These are phyloP conservation scores for Sinohyriopsis cumingii DNA, from an alignment of 2,888 invertebrate genomes.

Conservation along the genomic window DNA sequence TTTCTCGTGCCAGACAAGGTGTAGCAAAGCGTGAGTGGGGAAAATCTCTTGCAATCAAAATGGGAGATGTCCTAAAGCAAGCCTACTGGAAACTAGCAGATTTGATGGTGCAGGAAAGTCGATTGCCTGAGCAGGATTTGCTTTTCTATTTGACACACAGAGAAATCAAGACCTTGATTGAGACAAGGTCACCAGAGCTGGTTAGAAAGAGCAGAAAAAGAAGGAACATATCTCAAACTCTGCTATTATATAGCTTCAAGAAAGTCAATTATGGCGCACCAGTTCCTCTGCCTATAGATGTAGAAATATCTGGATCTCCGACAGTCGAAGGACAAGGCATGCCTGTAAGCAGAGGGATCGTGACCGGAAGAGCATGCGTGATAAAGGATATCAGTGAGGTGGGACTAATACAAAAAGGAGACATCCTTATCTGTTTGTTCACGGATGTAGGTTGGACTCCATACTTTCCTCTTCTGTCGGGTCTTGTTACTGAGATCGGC, in stretches of 20 bases:
- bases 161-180: constrained; percentile 78
- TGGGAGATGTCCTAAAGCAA: constrained; percentile 76
- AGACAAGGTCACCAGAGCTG: constrained; percentile 74
- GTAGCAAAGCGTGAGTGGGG: constrained; percentile 80
- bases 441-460: constrained; percentile 90
- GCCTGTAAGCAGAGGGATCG: constrained; percentile 81
- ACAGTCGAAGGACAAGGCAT: constrained; percentile 74
- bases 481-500: constrained; percentile 86
- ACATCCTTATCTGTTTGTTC: constrained; percentile 82
- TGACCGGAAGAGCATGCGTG: constrained; percentile 82
- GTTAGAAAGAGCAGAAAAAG: constrained; percentile 78
- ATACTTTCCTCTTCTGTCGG: constrained; percentile 84
- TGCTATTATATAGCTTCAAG: background rate
- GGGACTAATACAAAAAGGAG: constrained; percentile 75
- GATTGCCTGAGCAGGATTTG: constrained; percentile 78
- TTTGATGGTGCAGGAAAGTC: constrained; percentile 77
- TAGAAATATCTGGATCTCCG: background rate
- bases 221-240: constrained; percentile 75
- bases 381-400: constrained; percentile 80
- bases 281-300: background rate
- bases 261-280: constrained; percentile 5
- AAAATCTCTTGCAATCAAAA: constrained; percentile 73
- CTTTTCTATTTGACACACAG: constrained; percentile 79
- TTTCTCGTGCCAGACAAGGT: constrained; percentile 74
- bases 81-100: constrained; percentile 77